Conservation (phyloP, 2,888 invertebrate species). For the Dromius quadrimaculatus region DNA sequence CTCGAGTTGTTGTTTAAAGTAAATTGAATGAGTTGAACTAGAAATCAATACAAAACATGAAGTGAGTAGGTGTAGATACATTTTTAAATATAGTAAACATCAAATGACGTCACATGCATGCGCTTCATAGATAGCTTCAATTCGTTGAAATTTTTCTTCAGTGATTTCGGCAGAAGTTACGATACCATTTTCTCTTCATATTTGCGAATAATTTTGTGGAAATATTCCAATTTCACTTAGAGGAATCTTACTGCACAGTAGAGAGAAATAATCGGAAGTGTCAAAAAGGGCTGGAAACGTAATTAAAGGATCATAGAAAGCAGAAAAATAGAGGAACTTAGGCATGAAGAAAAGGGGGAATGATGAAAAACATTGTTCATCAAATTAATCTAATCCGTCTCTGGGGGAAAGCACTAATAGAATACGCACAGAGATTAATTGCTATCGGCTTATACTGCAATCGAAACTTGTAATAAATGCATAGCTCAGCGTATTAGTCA, state of each 20-base stretch:
- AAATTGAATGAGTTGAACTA: no score
- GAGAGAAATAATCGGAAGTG: not conserved
- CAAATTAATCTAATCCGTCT: conserved; percentile 35
- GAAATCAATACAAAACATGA: no score
- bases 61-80: no score
- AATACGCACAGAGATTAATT: conserved; percentile 47
- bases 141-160: no score
- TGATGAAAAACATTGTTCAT: conserved; percentile 32
- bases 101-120: no score
- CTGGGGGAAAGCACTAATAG: conserved; percentile 40
- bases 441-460: conserved; percentile 49
- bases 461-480: conserved; percentile 51
- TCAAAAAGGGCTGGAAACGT: conserved; percentile 18
- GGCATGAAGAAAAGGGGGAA: not conserved
- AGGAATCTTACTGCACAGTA: not conserved
- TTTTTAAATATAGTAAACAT: no score
- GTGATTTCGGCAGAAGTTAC: no score
- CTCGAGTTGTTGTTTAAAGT: no score
- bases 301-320: conserved; percentile 25
- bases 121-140: no score
- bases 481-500: conserved; percentile 52
- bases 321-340: conserved; percentile 22
- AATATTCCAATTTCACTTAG: no score
- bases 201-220: no score
- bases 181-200: no score